phyloP scores from a whole-genome alignment of 2,113 vertebrate species.

The Hemibagrus wyckioides region DNA sequence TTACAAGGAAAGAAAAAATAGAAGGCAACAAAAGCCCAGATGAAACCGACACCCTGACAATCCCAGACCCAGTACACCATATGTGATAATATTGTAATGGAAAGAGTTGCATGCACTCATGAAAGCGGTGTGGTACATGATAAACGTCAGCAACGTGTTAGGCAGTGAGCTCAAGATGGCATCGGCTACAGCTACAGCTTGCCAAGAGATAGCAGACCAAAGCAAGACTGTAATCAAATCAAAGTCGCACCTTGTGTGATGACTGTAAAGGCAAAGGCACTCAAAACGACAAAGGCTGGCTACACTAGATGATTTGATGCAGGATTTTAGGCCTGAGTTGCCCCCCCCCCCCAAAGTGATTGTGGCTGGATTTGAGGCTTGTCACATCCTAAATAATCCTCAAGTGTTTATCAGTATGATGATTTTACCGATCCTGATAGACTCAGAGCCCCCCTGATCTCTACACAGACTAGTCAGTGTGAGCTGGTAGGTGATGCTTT shows the following conservation, averaged over 20 bases:
- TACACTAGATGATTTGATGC: too few relatives aligned
- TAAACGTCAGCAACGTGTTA: not conserved
- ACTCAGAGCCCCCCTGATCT: too few relatives aligned
- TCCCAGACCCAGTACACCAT: not conserved
- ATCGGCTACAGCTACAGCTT: not conserved
- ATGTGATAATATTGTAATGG: not conserved
- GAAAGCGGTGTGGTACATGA: not conserved
- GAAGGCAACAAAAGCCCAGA: not conserved
- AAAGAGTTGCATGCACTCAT: not conserved
- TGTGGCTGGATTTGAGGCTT: too few relatives aligned
- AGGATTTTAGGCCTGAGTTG: too few relatives aligned
- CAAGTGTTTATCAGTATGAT: too few relatives aligned
- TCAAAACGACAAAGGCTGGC: not conserved
- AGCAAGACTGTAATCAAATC: not conserved
- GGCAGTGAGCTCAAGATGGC: not conserved
- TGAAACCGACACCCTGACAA: not conserved
- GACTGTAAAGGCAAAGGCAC: not conserved
- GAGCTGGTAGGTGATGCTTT: too few relatives aligned
- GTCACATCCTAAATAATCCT: too few relatives aligned
- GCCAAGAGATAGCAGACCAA: constrained; percentile 11
- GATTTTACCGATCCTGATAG: too few relatives aligned
- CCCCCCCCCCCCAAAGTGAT: too few relatives aligned
- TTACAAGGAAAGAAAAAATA: not conserved
- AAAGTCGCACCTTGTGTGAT: not conserved
- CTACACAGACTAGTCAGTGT: too few relatives aligned